Base-by-base conservation (phyloP, 2,888 invertebrate species). In the Ceriagrion tenellum region DNA sequence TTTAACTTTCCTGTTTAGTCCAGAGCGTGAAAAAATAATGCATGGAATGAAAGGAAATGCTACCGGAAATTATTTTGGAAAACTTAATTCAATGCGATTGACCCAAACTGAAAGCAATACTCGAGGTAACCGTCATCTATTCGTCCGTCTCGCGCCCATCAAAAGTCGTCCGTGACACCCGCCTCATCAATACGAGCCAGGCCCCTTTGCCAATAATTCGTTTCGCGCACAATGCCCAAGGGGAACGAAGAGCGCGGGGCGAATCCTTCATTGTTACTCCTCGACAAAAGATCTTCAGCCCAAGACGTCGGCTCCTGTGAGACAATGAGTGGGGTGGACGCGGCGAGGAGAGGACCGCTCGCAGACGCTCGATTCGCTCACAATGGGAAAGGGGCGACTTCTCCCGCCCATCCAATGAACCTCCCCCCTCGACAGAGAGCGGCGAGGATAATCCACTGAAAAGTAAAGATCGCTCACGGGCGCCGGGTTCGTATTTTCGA, bases 291-390 rank as follows among this genome's bases (percentile, higher is more conserved):
- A 89, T 47, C 89, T 26, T 23, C 89, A 40, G 89, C 26, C 13
- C 89, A 89, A 89, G 55, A 89, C 47, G 89, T 55, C 89, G 55
- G 89, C 89, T 89, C n/a, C 89, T 18, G 26, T 89, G 89, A 89
- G 40, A 89, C 89, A 89, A 89, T 89, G 55, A 89, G 89, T 55
- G n/a, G 81, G 81, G 12, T 26, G n/a, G 35, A 23, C n/a, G 88
- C 4, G 89, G 40, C 18, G 89, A 55, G 10, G n/a, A 55, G 55
- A 6, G 89, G 18, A 40, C 8, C 23, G 23, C 30, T 23, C 81
- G 12, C 81, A 81, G 81, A 16, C 81, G 81, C 81, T 81, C 81
- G 81, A 81, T 26, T 81, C 30, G 13, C 30, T 81, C 30, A 35
- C 81, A 81, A 30, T 35, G 35, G 4, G 81, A 35, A 35, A 35